phyloP scores from a whole-genome alignment of 2,797 vertebrate genomes.

The Diceros bicornis region DNA sequence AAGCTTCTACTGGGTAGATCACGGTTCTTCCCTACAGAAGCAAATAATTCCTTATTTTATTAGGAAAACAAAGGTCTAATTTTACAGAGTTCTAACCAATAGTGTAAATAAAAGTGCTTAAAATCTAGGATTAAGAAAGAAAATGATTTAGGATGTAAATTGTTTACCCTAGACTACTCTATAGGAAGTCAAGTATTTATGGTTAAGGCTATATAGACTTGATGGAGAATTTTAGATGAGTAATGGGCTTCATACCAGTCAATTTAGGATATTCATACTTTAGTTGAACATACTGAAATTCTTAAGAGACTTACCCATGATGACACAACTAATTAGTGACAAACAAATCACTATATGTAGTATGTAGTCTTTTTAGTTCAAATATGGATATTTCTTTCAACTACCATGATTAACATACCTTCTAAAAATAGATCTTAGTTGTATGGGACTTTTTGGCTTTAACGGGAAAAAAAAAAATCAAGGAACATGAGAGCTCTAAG shows the following conservation, averaged over 20 bases:
- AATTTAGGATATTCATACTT: neutral
- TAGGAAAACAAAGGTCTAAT: neutral
- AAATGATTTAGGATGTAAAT: neutral
- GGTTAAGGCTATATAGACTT: neutral
- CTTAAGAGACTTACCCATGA: neutral
- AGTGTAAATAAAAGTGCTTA: neutral
- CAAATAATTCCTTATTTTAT: neutral
- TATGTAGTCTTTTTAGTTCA: neutral
- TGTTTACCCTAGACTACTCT: neutral
- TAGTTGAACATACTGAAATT: neutral
- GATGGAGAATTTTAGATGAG: neutral
- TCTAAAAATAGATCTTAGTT: neutral
- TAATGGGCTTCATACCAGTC: neutral
- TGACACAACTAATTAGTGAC: neutral
- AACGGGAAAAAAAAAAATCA: neutral
- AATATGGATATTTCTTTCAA: neutral
- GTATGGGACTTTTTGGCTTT: neutral
- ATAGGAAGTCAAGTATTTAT: neutral
- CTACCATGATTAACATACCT: neutral
- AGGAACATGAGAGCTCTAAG: neutral
- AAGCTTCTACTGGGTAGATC: neutral
- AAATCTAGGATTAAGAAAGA: neutral
- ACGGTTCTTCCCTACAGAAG: neutral
- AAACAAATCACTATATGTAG: neutral
- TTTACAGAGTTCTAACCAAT: neutral